Conservation (phyloP, 1,140 invertebrate genomes). For the Trissolcus basalis region DNA sequence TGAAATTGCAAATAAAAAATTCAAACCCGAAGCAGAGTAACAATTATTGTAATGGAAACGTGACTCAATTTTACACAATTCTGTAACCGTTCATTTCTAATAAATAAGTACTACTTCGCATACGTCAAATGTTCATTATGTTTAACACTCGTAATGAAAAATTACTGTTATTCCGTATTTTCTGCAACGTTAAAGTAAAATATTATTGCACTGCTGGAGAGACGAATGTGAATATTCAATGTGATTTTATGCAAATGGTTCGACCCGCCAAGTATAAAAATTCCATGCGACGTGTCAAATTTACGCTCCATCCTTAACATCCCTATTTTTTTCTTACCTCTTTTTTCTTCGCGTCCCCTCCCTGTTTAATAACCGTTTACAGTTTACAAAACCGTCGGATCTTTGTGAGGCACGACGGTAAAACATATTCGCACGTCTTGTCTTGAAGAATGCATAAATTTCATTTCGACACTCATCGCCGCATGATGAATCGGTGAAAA, state of each 20-base stretch:
- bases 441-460: constrained; percentile 47
- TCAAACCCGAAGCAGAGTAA: too few relatives aligned
- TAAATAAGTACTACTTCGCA: constrained; percentile 22
- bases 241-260: constrained; percentile 42
- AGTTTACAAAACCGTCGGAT: constrained; percentile 19
- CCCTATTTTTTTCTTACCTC: neutral
- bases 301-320: too few relatives aligned
- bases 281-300: constrained; percentile 1
- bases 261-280: constrained; percentile 14
- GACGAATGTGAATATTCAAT: constrained; percentile 50
- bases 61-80: constrained; percentile 1
- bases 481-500: constrained; percentile 40
- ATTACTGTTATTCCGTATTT: constrained; percentile 43
- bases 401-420: constrained; percentile 4
- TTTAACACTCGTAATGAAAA: constrained; percentile 35
- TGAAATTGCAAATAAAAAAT: too few relatives aligned
- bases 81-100: constrained; percentile 18
- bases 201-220: constrained; percentile 35
- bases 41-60: constrained; percentile 16
- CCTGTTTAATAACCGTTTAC: constrained; percentile 23
- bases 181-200: constrained; percentile 38
- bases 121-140: constrained; percentile 29
- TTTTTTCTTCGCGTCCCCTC: constrained; percentile 3
- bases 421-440: constrained; percentile 32
- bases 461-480: constrained; percentile 55